Percentiles rank a stretch among this genome's conserved stretches.
These are phyloP conservation scores for Siphamia tubifer DNA, from an alignment of 2,113 vertebrate species.

Conservation along the genomic window DNA sequence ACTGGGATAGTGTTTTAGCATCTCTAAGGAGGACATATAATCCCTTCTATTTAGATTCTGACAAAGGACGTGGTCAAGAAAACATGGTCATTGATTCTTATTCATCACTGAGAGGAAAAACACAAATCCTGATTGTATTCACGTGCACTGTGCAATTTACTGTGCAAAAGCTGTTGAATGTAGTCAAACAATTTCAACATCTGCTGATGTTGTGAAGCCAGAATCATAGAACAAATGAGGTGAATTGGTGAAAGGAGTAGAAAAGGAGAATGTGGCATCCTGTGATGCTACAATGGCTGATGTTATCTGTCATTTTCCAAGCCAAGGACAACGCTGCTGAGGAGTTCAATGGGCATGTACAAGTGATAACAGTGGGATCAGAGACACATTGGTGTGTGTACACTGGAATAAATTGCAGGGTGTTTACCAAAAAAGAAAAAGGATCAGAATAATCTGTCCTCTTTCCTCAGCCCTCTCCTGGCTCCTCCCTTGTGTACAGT, in stretches of 20 bases:
- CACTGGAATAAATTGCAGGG: slow-evolving; percentile 28
- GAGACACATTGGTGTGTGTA: slow-evolving; percentile 1
- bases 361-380: slow-evolving; percentile 30
- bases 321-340: slow-evolving; percentile 37
- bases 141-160: not conserved
- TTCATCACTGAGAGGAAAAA: not conserved
- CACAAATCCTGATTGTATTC: slow-evolving; percentile 1
- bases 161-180: not conserved
- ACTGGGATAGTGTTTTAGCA: slow-evolving; percentile 23
- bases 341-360: slow-evolving; percentile 32
- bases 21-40: slow-evolving; percentile 34
- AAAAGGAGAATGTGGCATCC: not conserved
- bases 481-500: slow-evolving; percentile 18
- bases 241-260: not conserved
- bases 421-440: slow-evolving; percentile 28
- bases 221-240: slow-evolving; percentile 14
- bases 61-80: slow-evolving; percentile 36
- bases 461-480: not conserved
- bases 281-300: slow-evolving; percentile 42
- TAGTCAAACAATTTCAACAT: not conserved
- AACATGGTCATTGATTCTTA: slow-evolving; percentile 35
- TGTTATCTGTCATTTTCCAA: slow-evolving; percentile 43
- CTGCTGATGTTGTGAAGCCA: not conserved
- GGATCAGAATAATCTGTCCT: slow-evolving; percentile 16
- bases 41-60: slow-evolving; percentile 23